Base-by-base conservation (phyloP, 2,797 vertebrate genomes). In the Vespertilio murinus region DNA sequence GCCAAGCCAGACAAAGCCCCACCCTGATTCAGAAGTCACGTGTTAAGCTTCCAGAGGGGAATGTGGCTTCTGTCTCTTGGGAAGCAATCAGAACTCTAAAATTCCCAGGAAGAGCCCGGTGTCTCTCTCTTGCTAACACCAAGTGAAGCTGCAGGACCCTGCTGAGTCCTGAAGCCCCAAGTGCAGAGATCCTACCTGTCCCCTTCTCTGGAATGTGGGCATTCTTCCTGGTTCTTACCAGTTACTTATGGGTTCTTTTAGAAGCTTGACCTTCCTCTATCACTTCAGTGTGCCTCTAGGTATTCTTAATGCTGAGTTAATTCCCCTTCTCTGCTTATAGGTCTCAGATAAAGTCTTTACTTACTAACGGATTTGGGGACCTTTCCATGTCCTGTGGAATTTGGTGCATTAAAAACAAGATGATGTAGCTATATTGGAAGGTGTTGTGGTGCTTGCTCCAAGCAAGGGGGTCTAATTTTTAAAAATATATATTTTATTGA, bases 21-120 rank as follows among this genome's bases (percentile, higher is more conserved):
- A 64, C 73, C 61, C 86, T 77, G 70, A 52, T 81, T 95, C 80
- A 64, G 61, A 96, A 95, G 52, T 82, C 80, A 28, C 38, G 33
- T 70, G 56, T 96, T 91, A 87, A 59, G 73, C 38, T 85, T 87
- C 45, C 81, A 94, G 79, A 64, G 54, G 56, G 13, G 56, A 74
- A 28, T 87, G 14, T 93, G 49, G 33, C 70, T 88, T 95, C 67
- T 88, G 33, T 83, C 30, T 90, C 56, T n/a, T 74, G 54, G 49
- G 74, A 84, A 88, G n/a, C 18, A 54, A 75, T 83, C 38, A 88
- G 52, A 93, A 54, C 23, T 88, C 59, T 52, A 13, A 83, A 61
- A 69, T 95, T 93, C 40, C 73, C 67, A 81, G 28, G 73, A 81
- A 74, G 47, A 56, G 23, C 49, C 14, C 67, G 42, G 45, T 28